Percentiles rank a stretch among this genome's conserved stretches.
Evolutionary conservation across 2,797 vertebrate species (phyloP).

Genomic region (Menidia menidia): DNA sequence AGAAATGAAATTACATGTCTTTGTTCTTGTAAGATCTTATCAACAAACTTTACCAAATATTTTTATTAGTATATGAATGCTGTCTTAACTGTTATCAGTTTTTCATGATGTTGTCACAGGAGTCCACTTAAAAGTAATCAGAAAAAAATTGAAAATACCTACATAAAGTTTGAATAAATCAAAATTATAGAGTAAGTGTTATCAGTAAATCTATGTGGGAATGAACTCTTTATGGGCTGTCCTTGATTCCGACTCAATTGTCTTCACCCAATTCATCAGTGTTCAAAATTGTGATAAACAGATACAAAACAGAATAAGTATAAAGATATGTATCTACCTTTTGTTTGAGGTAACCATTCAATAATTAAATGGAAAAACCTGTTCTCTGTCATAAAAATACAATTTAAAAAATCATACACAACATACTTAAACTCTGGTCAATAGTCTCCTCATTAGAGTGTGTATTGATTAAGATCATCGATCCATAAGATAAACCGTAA

Average conservation of each 20-base stretch:
- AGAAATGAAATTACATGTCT: slow-evolving; percentile 44
- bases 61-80: too few species aligned
- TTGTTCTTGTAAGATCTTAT: slow-evolving; percentile 37
- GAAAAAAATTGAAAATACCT: too few species aligned
- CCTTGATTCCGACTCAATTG: neutral
- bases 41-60: slow-evolving; percentile 19
- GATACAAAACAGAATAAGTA: neutral
- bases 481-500: slow-evolving; percentile 69
- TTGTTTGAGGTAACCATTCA: neutral
- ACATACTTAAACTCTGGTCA: slow-evolving; percentile 46
- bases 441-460: slow-evolving; percentile 68
- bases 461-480: slow-evolving; percentile 72
- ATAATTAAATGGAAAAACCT: neutral
- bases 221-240: neutral
- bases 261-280: neutral
- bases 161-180: too few species aligned
- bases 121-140: too few species aligned
- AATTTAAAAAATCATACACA: slow-evolving; percentile 37
- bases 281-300: neutral
- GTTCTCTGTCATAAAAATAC: neutral
- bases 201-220: too few species aligned
- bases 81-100: too few species aligned
- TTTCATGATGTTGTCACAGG: too few species aligned
- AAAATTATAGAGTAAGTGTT: too few species aligned
- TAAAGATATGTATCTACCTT: neutral